Percentiles rank a stretch among this genome's conserved stretches.
These are phyloP conservation scores for Adela reaumurella DNA, from an alignment of 2,888 invertebrate species.

Conservation along the genomic window DNA sequence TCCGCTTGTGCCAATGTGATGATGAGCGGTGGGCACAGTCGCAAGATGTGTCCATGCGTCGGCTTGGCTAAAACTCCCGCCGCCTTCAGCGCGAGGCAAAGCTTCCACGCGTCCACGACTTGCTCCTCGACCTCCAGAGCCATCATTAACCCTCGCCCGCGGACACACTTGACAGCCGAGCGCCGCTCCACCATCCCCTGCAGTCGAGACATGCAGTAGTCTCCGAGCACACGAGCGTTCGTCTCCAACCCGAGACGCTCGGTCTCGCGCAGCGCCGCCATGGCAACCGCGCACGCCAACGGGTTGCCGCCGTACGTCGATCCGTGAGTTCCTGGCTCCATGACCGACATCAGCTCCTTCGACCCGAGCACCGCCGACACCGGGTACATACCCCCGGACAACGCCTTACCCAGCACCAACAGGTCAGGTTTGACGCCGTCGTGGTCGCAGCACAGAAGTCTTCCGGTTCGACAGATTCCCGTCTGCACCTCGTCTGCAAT, in stretches of 20 bases:
- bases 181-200: conserved; percentile 11
- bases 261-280: conserved; percentile 39
- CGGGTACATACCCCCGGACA: conserved; percentile 80
- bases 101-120: conserved; percentile 63
- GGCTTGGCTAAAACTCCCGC: conserved; percentile 85
- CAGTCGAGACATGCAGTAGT: conserved; percentile 11
- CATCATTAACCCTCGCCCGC: background rate
- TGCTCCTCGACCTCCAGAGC: background rate
- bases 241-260: background rate
- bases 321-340: conserved; percentile 59
- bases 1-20: conserved; percentile 68
- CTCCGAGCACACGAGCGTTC: background rate
- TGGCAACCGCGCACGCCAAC: conserved; percentile 69
- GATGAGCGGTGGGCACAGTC: conserved; percentile 81
- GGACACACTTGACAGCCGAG: background rate
- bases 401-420: conserved; percentile 73
- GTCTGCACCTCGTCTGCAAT: conserved; percentile 74
- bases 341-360: conserved; percentile 1
- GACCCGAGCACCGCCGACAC: background rate
- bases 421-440: conserved; percentile 74
- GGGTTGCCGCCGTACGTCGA: conserved; percentile 87
- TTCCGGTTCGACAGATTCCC: conserved; percentile 62
- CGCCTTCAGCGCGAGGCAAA: conserved; percentile 74
- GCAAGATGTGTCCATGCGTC: conserved; percentile 83
- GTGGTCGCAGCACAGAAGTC: conserved; percentile 68